phyloP scores from a whole-genome alignment of 2,888 invertebrate genomes.

The Alcis repandata region DNA sequence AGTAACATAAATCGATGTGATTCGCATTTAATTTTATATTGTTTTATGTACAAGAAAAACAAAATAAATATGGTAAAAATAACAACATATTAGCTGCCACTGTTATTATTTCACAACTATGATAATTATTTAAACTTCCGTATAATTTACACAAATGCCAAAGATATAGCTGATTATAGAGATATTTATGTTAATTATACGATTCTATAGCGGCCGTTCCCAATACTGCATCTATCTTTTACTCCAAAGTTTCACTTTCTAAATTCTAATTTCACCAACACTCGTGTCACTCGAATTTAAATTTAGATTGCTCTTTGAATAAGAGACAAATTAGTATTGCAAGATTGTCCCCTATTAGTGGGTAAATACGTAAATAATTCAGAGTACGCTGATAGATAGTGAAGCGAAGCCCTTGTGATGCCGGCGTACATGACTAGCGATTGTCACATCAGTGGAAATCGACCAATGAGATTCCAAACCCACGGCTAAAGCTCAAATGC shows the following conservation, averaged over 20 bases:
- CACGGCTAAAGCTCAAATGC: slow-evolving; percentile 55
- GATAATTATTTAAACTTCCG: slow-evolving; percentile 16
- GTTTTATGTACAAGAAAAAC: slow-evolving; percentile 44
- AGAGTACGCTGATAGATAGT: slow-evolving; percentile 20
- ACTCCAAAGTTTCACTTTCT: not conserved
- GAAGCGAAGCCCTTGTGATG: slow-evolving; percentile 68
- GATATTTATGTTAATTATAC: slow-evolving; percentile 15
- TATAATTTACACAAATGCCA: slow-evolving; percentile 29
- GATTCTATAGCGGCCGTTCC: not conserved
- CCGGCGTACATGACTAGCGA: slow-evolving; percentile 80
- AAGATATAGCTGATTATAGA: slow-evolving; percentile 15
- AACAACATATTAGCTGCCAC: slow-evolving; percentile 70
- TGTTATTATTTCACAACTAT: slow-evolving; percentile 57
- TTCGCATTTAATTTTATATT: slow-evolving; percentile 63
- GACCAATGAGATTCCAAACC: slow-evolving; percentile 69
- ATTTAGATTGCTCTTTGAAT: not conserved
- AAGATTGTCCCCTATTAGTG: slow-evolving; percentile 3
- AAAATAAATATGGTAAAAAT: slow-evolving; percentile 57
- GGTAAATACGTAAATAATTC: slow-evolving; percentile 29
- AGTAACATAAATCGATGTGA: slow-evolving; percentile 55
- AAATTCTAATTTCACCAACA: not conserved
- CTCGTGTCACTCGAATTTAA: not conserved
- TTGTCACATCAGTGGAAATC: slow-evolving; percentile 75
- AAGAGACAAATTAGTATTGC: not conserved
- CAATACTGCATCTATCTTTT: slow-evolving; percentile 2